Conservation (phyloP, 2,888 invertebrate species). For the Acleris literana region DNA sequence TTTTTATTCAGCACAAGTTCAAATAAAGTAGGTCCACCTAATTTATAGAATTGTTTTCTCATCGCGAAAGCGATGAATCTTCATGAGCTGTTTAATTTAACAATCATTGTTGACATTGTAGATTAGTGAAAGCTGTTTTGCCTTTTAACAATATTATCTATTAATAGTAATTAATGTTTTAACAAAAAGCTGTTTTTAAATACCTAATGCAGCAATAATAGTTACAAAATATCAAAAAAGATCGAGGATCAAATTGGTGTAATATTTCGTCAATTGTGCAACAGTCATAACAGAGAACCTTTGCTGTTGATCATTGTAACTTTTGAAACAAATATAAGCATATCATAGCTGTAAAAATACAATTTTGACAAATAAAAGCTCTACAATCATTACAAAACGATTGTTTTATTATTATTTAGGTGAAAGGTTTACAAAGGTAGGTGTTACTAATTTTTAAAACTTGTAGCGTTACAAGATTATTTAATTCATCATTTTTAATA, state of each 20-base stretch:
- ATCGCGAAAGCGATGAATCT: conserved; percentile 58
- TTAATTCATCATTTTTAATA: conserved; percentile 10
- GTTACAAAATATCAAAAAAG: conserved; percentile 70
- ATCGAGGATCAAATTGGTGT: conserved; percentile 69
- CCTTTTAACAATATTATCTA: conserved; percentile 79
- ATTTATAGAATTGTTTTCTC: conserved; percentile 75
- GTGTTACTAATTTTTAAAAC: conserved; percentile 36
- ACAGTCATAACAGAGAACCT: conserved; percentile 71
- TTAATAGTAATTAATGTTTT: conserved; percentile 77
- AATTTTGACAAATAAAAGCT: conserved; percentile 92
- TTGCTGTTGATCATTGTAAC: conserved; percentile 85
- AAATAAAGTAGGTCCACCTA: conserved; percentile 80
- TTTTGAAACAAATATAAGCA: conserved; percentile 92
- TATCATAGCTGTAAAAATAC: conserved; percentile 96
- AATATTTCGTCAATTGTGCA: conserved; percentile 79
- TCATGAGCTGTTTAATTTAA: conserved; percentile 80
- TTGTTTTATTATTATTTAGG: conserved; percentile 55
- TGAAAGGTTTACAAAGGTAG: conserved; percentile 46
- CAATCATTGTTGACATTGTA: conserved; percentile 82
- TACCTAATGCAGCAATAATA: conserved; percentile 43
- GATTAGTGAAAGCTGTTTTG: conserved; percentile 81
- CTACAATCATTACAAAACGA: conserved; percentile 81
- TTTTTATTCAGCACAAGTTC: conserved; percentile 78
- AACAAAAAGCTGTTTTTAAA: conserved; percentile 73
- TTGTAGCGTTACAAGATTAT: no score